Percentiles rank a stretch among this genome's conserved stretches.
Conservation (phyloP, 2,113 vertebrate species). For the Carettochelys insculpta region DNA sequence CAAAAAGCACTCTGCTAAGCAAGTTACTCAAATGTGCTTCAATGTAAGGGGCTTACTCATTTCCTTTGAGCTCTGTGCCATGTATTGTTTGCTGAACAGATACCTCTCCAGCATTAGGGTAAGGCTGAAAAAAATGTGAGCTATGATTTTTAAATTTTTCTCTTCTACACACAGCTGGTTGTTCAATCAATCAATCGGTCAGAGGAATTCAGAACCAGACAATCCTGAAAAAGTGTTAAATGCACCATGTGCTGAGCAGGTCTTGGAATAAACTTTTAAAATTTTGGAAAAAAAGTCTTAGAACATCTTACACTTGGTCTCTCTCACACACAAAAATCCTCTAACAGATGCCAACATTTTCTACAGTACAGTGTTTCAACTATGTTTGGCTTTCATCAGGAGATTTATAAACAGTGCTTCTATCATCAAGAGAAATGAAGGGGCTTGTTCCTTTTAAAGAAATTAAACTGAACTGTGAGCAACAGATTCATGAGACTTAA, state of each 20-base stretch:
- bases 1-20: neutral
- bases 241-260: neutral
- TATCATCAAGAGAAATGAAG: neutral
- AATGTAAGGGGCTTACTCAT: neutral
- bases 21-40: neutral
- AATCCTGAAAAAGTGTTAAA: neutral
- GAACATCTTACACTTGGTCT: neutral
- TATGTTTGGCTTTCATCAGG: neutral
- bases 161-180: neutral
- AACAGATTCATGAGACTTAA: rapidly evolving
- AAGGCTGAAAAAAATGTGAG: neutral
- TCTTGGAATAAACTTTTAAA: neutral
- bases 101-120: neutral
- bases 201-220: neutral
- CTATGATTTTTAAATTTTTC: neutral
- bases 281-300: neutral
- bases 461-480: neutral
- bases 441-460: rapidly evolving
- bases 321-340: neutral
- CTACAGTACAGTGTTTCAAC: neutral
- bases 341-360: neutral
- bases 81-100: neutral
- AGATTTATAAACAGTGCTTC: rapidly evolving
- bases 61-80: neutral
- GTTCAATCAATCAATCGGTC: no score